phyloP scores from a whole-genome alignment of 2,797 vertebrate genomes.

The Pseudotriccus pelzelni region DNA sequence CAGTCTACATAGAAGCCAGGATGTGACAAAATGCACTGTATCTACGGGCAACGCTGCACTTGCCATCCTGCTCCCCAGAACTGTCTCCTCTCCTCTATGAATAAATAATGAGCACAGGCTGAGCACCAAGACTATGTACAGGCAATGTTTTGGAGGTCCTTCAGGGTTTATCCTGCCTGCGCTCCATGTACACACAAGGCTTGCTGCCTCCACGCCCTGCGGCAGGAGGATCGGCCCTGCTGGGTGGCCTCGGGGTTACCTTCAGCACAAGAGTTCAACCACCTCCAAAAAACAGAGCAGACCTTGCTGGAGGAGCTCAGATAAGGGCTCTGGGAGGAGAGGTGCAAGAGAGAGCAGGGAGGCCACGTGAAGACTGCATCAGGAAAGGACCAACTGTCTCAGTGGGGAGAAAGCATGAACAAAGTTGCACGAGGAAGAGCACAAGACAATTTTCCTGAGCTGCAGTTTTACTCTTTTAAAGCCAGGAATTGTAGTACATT shows the following conservation, averaged over 20 bases:
- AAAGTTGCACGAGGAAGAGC: neutral
- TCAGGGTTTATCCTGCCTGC: fast-evolving
- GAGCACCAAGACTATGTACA: fast-evolving
- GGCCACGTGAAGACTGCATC: neutral
- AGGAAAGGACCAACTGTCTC: neutral
- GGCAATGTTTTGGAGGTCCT: neutral
- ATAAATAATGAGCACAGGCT: neutral
- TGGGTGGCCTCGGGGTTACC: neutral
- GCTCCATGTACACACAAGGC: fast-evolving
- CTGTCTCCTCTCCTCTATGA: neutral
- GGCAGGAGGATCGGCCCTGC: neutral
- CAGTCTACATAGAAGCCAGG: fast-evolving
- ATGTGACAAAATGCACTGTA: neutral
- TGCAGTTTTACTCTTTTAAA: no score
- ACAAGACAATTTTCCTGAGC: neutral
- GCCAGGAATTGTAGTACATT: neutral
- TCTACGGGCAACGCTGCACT: neutral
- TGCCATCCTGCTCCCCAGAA: neutral
- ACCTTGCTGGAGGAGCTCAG: neutral
- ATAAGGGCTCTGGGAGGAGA: neutral
- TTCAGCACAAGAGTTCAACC: no score
- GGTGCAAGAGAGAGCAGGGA: neutral
- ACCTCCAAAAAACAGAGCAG: neutral
- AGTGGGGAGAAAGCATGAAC: neutral
- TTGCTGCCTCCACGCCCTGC: neutral